Conservation (phyloP, 2,113 vertebrate species). For the Saguinus imperator region DNA sequence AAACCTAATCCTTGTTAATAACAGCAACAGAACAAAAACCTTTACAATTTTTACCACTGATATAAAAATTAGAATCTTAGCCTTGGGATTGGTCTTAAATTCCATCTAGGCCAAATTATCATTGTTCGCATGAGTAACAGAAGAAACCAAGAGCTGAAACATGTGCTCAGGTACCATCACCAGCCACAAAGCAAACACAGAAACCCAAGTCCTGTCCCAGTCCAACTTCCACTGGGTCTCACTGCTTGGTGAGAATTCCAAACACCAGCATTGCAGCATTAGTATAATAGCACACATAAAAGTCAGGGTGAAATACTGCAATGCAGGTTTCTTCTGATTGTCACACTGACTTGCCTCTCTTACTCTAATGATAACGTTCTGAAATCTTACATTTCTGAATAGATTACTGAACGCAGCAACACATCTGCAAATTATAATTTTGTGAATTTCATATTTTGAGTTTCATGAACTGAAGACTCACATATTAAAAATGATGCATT, state of each 20-base stretch:
- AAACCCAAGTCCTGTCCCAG: background rate
- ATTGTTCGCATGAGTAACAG: background rate
- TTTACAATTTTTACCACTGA: background rate
- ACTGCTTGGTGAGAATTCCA: background rate
- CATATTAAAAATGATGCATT: background rate
- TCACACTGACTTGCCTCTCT: background rate
- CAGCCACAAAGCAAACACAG: background rate
- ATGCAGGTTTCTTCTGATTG: background rate
- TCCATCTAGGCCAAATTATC: background rate
- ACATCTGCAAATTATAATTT: background rate
- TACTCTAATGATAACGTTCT: background rate
- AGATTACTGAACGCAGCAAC: background rate
- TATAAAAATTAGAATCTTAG: background rate
- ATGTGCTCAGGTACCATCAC: background rate
- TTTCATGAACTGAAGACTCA: background rate
- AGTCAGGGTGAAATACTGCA: background rate
- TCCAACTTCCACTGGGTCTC: background rate
- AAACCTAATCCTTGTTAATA: background rate
- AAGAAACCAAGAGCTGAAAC: background rate
- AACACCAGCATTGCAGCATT: background rate
- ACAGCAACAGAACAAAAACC: background rate
- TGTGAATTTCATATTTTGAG: background rate
- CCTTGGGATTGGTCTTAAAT: background rate
- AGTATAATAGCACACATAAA: fast-evolving
- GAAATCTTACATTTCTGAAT: background rate